Evolutionary conservation across 1,140 invertebrate genomes (phyloP), one percentile per base, ranked within the genome.

Genomic region (Globodera ellingtonae): DNA sequence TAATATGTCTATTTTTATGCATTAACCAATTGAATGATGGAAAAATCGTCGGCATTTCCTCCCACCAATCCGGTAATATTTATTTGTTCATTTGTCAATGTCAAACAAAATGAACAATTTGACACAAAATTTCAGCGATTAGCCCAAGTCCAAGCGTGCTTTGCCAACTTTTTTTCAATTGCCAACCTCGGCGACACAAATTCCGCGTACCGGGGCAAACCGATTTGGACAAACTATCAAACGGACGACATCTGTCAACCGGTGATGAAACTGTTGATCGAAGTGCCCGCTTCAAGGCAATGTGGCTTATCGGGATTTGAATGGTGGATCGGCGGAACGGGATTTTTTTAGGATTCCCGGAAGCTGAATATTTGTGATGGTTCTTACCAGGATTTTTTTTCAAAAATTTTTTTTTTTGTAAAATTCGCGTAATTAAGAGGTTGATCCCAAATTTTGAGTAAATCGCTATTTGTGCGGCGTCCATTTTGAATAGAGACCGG

Each of bases 171-270:
- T 67, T 77, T 77, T 48, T 44, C 65, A 1, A 62, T 77, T 21
- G 75, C 75, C 5, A 77, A 65, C 21, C 69, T 65, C 67, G 75
- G 75, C 4, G 75, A 77, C 48, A 77, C 69, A 18, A 65, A 67
- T 21, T 77, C 75, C 48, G 69, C 69, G 4, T 77, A 77, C n/a
- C 24, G 75, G 35, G 75, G 75, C 9, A 62, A 62, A 6, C 75
- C 75, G 5, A 77, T 77, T 46, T 77, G 75, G 75, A 69, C 75
- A 10, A 50, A 50, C 44, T 77, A 67, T 67, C 35, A 69, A 8
- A 47, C 46, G 24, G 75, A 77, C 4, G 50, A 77, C 10, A 21
- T 77, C 48, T 65, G 65, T 35, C 10, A 48, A 15, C 46, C 59
- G 7, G 62, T 62, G 3, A 62, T 62, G 21, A 69, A 35, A 67